These are phyloP conservation scores for Agonopterix heracliana DNA, from an alignment of 2,888 invertebrate species.

Conservation along the genomic window DNA sequence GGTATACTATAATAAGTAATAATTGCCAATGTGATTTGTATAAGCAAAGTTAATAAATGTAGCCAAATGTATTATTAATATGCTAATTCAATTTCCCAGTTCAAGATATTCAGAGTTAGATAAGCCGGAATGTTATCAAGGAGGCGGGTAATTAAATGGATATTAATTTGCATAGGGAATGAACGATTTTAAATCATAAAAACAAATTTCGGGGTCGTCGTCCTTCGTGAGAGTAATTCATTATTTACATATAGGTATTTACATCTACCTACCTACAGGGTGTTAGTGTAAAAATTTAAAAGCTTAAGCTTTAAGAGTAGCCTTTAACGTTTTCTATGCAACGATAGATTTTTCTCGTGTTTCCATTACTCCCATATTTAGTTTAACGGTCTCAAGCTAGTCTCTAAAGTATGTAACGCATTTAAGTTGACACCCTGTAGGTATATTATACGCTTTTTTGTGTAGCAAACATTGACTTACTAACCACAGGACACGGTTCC, in stretches of 20 bases:
- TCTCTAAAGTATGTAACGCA: no score
- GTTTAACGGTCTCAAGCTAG: no score
- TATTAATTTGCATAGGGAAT: slow-evolving; percentile 56
- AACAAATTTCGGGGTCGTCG: slow-evolving; percentile 44
- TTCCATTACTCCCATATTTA: no score
- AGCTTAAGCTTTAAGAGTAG: neutral
- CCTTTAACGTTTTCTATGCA: no score
- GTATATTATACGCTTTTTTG: no score
- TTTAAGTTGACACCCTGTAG: no score
- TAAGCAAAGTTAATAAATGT: slow-evolving; percentile 20
- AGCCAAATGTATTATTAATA: slow-evolving; percentile 37
- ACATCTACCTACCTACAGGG: neutral
- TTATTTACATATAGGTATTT: neutral
- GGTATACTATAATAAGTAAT: neutral
- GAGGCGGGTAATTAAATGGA: slow-evolving; percentile 45
- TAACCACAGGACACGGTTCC: no score
- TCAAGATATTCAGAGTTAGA: slow-evolving; percentile 28
- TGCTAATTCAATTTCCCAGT: slow-evolving; percentile 35
- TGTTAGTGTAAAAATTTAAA: neutral
- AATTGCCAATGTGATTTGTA: slow-evolving; percentile 10
- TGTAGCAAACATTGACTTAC: no score
- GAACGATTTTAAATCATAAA: slow-evolving; percentile 43
- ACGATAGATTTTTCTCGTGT: no score
- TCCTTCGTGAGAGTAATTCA: slow-evolving; percentile 41
- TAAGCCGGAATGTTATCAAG: slow-evolving; percentile 38